These are phyloP conservation scores for Philereme transversata DNA, from an alignment of 2,888 invertebrate species.

Conservation along the genomic window DNA sequence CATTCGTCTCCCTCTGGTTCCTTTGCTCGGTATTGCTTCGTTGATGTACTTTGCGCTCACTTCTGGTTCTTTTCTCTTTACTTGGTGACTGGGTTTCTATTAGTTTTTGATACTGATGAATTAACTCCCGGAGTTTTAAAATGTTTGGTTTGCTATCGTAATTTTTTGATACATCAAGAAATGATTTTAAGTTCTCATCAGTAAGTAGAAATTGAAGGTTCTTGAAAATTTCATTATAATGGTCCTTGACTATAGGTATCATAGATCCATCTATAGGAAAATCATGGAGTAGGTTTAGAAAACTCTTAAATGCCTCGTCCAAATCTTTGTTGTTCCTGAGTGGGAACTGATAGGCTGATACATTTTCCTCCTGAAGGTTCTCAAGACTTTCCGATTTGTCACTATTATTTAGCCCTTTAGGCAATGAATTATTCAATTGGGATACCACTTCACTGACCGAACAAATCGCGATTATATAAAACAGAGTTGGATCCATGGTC, in stretches of 20 bases:
- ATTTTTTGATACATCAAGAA: background rate
- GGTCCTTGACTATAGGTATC: background rate
- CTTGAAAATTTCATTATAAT: background rate
- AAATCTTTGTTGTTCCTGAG: background rate
- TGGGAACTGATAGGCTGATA: background rate
- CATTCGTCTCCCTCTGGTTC: background rate
- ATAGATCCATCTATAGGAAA: background rate
- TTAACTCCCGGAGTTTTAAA: no score
- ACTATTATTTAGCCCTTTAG: background rate
- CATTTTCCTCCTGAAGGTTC: no score
- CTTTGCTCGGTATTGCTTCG: background rate
- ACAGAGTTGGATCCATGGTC: conserved; percentile 5
- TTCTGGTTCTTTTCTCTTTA: background rate
- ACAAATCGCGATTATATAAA: conserved; percentile 6
- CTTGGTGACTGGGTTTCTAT: background rate
- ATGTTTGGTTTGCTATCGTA: background rate
- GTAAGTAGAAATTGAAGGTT: background rate
- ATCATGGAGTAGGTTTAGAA: background rate
- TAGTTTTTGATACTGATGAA: no score
- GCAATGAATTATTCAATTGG: background rate
- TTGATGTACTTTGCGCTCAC: background rate
- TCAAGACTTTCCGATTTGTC: background rate
- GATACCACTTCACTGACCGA: background rate
- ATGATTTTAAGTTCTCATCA: conserved; percentile 1
- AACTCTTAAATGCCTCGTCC: background rate